A percentile compares a stretch with the other conserved stretches of the same genome.
phyloP scores from a whole-genome alignment of 2,797 vertebrate genomes.

The Halcyon badia region DNA sequence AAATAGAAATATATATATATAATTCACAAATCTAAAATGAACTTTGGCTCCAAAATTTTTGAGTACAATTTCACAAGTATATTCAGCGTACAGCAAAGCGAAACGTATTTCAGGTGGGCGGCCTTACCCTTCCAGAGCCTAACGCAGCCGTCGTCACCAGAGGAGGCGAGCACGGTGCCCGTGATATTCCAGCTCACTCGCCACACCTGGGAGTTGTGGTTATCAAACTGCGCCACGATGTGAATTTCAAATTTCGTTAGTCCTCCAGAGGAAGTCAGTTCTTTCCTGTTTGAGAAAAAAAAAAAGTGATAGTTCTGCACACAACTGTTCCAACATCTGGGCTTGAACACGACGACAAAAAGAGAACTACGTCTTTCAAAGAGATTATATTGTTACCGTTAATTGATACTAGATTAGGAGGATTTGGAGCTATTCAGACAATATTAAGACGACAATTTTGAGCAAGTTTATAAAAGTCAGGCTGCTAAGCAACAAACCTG shows the following conservation, averaged over 20 bases:
- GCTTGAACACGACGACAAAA: not conserved
- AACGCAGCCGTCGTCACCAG: conserved; percentile 96
- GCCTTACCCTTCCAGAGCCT: conserved; percentile 95
- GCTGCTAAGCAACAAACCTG: not conserved
- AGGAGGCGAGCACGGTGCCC: conserved; percentile 95
- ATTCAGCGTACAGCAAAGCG: not conserved
- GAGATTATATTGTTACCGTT: not conserved
- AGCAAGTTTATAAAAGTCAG: not conserved
- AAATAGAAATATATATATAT: not conserved
- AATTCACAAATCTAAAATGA: not conserved
- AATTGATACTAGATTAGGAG: not conserved
- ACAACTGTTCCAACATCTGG: not conserved
- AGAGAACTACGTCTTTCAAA: not conserved
- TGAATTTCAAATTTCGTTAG: conserved; percentile 96
- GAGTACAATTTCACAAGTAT: not conserved
- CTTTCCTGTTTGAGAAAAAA: conserved; percentile 85
- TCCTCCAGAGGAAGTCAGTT: conserved; percentile 88
- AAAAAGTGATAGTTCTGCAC: conserved; percentile 1
- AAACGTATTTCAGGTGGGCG: not conserved
- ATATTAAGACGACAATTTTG: no score
- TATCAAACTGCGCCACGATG: conserved; percentile 96
- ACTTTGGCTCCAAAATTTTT: not conserved
- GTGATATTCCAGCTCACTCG: conserved; percentile 99
- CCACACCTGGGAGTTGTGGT: conserved; percentile 98
- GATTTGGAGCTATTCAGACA: not conserved